Percentiles rank a stretch among this genome's conserved stretches.
Evolutionary conservation across 2,797 vertebrate genomes (phyloP).

Genomic region (Aythya fuligula): DNA sequence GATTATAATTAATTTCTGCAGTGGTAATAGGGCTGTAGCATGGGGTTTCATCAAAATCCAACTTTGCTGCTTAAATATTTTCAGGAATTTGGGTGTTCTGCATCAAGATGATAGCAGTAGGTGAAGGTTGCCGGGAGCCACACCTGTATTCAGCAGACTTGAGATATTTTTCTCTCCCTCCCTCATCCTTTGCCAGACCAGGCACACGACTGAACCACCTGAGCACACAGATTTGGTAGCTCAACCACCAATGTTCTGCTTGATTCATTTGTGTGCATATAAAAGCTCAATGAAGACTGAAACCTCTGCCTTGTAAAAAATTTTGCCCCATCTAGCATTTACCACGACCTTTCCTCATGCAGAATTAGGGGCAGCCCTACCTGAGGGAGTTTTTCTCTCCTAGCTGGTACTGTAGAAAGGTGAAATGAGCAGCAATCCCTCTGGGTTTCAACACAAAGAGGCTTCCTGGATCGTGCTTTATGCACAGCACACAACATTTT

Average conservation of each 20-base stretch:
- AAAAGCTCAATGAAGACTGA: neutral
- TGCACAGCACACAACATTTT: neutral
- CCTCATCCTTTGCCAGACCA: neutral
- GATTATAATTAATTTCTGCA: neutral
- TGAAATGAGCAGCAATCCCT: neutral
- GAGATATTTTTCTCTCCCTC: neutral
- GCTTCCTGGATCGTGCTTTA: neutral
- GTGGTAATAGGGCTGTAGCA: neutral
- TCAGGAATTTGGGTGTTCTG: constrained; percentile 40
- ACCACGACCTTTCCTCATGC: accelerated
- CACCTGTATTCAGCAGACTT: neutral
- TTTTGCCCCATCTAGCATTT: neutral
- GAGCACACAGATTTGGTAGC: neutral
- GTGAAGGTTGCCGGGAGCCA: neutral
- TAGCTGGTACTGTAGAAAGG: neutral
- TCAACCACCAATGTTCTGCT: neutral
- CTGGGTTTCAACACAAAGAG: neutral
- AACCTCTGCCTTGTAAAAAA: neutral
- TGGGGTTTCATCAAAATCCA: neutral
- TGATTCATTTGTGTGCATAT: neutral
- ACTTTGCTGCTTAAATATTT: constrained; percentile 16
- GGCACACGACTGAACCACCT: neutral
- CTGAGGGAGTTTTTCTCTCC: neutral
- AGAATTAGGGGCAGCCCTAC: neutral
- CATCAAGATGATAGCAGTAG: neutral